Percentiles rank a stretch among this genome's conserved stretches.
phyloP scores from a whole-genome alignment of 2,888 invertebrate species.

The Orthosia gothica region DNA sequence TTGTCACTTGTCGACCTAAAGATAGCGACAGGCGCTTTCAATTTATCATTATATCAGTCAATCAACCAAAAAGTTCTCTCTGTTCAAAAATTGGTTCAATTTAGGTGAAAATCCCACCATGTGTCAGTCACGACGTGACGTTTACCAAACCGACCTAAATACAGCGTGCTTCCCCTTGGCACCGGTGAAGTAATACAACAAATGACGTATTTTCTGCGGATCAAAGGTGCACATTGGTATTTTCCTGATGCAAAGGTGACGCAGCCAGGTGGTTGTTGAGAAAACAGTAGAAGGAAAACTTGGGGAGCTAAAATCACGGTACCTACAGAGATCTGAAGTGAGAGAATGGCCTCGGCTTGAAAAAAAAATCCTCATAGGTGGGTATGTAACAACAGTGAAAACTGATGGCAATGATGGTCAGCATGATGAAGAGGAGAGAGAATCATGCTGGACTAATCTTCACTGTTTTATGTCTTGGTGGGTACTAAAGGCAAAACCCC shows the following conservation, averaged over 20 bases:
- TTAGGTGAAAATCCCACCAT: neutral
- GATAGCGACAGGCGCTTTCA: no score
- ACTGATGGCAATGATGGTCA: neutral
- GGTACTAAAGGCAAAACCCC: no score
- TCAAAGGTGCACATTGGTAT: conserved; percentile 15
- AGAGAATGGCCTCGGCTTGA: neutral
- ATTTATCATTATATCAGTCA: no score
- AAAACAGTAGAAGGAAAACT: neutral
- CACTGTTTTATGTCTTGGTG: no score
- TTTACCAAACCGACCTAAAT: conserved; percentile 9
- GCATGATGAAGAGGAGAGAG: neutral
- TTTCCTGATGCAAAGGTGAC: conserved; percentile 24
- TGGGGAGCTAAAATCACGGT: neutral
- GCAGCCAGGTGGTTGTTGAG: neutral
- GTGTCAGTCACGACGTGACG: conserved; percentile 19
- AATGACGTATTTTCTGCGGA: conserved; percentile 10
- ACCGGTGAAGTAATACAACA: neutral
- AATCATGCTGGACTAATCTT: no score
- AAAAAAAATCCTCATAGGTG: neutral
- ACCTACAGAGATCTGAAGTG: neutral
- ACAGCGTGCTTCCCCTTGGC: conserved; percentile 31
- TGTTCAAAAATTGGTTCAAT: neutral
- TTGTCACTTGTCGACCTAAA: no score
- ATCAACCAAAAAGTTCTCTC: no score
- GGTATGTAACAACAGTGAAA: no score